Evolutionary conservation across 2,888 invertebrate genomes (phyloP), one percentile per base, ranked within the genome.

Genomic region (Branchipolynoe longqiensis): DNA sequence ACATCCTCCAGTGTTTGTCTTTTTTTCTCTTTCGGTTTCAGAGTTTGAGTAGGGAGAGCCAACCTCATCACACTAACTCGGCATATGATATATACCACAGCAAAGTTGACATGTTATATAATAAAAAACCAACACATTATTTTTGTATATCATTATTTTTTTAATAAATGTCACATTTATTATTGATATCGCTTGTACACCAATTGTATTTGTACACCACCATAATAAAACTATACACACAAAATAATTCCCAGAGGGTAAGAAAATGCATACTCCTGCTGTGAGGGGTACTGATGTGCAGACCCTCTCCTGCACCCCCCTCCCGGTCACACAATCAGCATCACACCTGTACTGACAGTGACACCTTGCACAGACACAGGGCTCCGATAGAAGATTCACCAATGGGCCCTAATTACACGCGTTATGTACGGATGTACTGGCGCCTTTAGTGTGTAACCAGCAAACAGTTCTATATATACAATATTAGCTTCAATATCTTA

Each of bases 91-190:
- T n/a, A n/a, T n/a, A n/a, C n/a, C n/a, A n/a, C n/a, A n/a, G n/a
- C n/a, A n/a, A n/a, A n/a, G n/a, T n/a, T n/a, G n/a, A n/a, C n/a
- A n/a, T n/a, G n/a, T n/a, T n/a, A n/a, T n/a, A n/a, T n/a, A n/a
- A n/a, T n/a, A n/a, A n/a, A n/a, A n/a, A n/a, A n/a, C n/a, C n/a
- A n/a, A n/a, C n/a, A n/a, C n/a, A n/a, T n/a, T n/a, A n/a, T n/a
- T n/a, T n/a, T n/a, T n/a, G n/a, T n/a, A n/a, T n/a, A n/a, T n/a
- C n/a, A n/a, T n/a, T n/a, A n/a, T n/a, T n/a, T n/a, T 25, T 69
- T 58, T 69, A 69, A 69, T 69, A 69, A 69, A 69, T 69, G 69
- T n/a, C 69, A 69, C 69, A 69, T 69, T 69, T 69, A 69, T 69
- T 69, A 22, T n/a, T 8, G 58, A 69, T 69, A 38, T 38, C 69